phyloP scores from a whole-genome alignment of 2,888 invertebrate species.

The Eustalomyia histrio region DNA sequence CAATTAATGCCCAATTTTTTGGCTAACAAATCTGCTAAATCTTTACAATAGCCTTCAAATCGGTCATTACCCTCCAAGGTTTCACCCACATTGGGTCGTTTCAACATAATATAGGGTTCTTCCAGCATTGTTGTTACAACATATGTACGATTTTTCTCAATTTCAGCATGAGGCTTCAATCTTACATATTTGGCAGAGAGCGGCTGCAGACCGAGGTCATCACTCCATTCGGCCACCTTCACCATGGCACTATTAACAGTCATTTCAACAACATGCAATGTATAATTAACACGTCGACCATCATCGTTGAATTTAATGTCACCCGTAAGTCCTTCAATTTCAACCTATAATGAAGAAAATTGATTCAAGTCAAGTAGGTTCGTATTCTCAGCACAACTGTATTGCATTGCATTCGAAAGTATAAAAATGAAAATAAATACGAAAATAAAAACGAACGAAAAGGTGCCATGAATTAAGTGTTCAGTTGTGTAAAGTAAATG shows the following conservation, averaged over 20 bases:
- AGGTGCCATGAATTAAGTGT: constrained; percentile 30
- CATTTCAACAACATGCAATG: constrained; percentile 94
- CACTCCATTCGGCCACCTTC: constrained; percentile 94
- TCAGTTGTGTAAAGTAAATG: constrained; percentile 52
- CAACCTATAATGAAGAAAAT: constrained; percentile 83
- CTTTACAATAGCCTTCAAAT: constrained; percentile 95
- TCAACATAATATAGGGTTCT: constrained; percentile 92
- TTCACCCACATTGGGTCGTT: constrained; percentile 84
- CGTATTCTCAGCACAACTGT: constrained; percentile 4
- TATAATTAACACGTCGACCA: constrained; percentile 92
- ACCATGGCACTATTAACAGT: constrained; percentile 95
- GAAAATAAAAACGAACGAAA: not conserved
- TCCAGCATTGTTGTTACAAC: constrained; percentile 92
- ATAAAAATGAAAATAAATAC: constrained; percentile 5
- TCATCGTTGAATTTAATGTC: constrained; percentile 95
- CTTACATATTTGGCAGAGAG: constrained; percentile 88
- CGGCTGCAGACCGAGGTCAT: constrained; percentile 87
- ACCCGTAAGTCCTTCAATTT: constrained; percentile 93
- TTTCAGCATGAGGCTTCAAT: constrained; percentile 85
- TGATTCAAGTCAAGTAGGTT: constrained; percentile 29
- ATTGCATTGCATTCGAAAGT: constrained; percentile 6
- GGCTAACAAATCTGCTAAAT: constrained; percentile 90
- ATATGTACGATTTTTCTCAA: constrained; percentile 91
- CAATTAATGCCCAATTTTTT: constrained; percentile 91
- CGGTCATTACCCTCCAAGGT: constrained; percentile 86